Evolutionary conservation across 2,113 vertebrate genomes (phyloP), one percentile per base, ranked within the genome.

Genomic region (Rostratula benghalensis): DNA sequence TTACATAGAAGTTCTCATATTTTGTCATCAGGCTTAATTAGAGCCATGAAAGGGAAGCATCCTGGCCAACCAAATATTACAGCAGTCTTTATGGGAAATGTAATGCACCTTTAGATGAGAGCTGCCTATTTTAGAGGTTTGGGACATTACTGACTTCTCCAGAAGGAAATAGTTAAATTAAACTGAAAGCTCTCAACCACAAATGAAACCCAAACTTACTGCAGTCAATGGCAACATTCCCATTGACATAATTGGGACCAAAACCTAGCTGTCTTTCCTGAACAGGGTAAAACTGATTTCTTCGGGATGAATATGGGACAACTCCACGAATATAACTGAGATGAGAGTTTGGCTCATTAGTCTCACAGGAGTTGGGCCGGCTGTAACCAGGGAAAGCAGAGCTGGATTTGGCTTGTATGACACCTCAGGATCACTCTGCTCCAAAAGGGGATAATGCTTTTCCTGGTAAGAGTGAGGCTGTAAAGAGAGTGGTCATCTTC

Each of bases 21-120:
- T 97, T 96, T 97, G 87, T 96, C 95, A 96, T 96, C 89, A 67
- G 69, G 84, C 90, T 95, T 97, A 90, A 96, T 97, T 96, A 95
- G 78, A 97, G 82, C 82, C 3, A 76, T 84, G 95, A 95, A 95
- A 93, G 69, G 54, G 48, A 94, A 95, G 28, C 65, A 68, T 92
- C 69, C 81, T 71, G 83, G 90, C 90, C 88, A 89, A 85, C 46
- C 84, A 89, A 92, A 95, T 65, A 82, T n/a, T 92, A 23, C 90
- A 68, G 48, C 39, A 82, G 41, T 33, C 73, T 84, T 94, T 82
- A 57, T 57, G 53, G 53, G 60, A 80, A 89, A 63, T 22, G 69
- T 48, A 86, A 2, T 16, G 37, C 77, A 96, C 91, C 95, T 94
- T 82, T 68, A 91, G 41, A 33, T 22, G 61, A 91, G 73, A 84